Evolutionary conservation across 2,888 invertebrate species (phyloP).

Genomic region (Charanyca ferruginea): DNA sequence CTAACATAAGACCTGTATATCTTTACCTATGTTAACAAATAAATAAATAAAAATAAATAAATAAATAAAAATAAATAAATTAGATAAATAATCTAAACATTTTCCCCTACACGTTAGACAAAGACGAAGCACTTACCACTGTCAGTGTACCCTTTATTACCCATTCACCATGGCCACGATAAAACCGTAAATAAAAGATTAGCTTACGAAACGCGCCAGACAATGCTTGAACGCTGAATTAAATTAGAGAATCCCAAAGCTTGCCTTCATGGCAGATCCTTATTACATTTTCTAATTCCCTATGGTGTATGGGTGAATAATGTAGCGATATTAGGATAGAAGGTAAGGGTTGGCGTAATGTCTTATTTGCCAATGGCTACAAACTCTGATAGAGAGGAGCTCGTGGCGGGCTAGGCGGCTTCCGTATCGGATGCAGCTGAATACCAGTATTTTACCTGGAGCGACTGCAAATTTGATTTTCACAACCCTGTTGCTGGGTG

Average conservation of each 20-base stretch:
- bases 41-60: too few species aligned
- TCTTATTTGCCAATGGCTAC: neutral
- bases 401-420: too few species aligned
- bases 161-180: slow-evolving; percentile 17
- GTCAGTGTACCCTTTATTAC: neutral
- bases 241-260: slow-evolving; percentile 46
- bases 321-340: slow-evolving; percentile 9
- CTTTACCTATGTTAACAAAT: too few species aligned
- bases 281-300: slow-evolving; percentile 34
- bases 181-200: slow-evolving; percentile 51
- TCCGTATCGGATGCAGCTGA: too few species aligned
- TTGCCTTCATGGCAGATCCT: slow-evolving; percentile 23
- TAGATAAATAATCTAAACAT: too few species aligned
- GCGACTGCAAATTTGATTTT: too few species aligned
- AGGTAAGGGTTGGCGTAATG: slow-evolving; percentile 7
- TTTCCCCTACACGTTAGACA: neutral
- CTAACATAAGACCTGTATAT: too few species aligned
- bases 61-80: too few species aligned
- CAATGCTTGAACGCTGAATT: slow-evolving; percentile 35
- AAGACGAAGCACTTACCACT: neutral
- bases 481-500: too few species aligned
- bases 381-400: too few species aligned
- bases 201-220: slow-evolving; percentile 29
- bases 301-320: slow-evolving; percentile 24
- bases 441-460: too few species aligned